These are phyloP conservation scores for Formica selysi DNA, from an alignment of 1,140 invertebrate genomes.

Conservation along the genomic window DNA sequence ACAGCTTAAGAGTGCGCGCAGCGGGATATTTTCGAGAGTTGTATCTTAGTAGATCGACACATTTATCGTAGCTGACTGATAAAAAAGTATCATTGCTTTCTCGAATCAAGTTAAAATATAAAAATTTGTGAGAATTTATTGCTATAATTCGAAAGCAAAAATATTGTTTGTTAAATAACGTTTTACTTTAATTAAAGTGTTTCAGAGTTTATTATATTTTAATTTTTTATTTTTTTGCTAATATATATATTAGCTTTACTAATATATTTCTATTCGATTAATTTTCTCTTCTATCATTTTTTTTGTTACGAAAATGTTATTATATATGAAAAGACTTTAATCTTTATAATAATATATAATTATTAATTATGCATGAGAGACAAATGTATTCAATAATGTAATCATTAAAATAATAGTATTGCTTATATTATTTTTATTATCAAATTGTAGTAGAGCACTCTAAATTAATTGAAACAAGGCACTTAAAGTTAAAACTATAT, in stretches of 20 bases:
- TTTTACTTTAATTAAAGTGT: not conserved
- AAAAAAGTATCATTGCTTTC: not conserved
- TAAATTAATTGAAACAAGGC: conserved; percentile 42
- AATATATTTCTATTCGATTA: not conserved
- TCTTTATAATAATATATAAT: not conserved
- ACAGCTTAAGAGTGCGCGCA: not conserved
- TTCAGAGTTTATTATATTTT: not conserved
- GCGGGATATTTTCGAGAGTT: conserved; percentile 4
- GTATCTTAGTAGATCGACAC: not conserved
- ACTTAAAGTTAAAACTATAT: not conserved
- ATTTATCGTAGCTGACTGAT: not conserved
- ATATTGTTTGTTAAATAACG: not conserved
- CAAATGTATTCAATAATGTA: not conserved
- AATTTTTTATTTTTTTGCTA: not conserved
- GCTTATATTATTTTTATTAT: conserved; percentile 7
- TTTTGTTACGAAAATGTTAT: not conserved
- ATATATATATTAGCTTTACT: not conserved
- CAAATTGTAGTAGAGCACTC: conserved; percentile 15
- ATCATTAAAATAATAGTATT: not conserved
- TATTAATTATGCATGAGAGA: not conserved
- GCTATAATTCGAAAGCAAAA: not conserved
- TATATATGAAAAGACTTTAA: not conserved
- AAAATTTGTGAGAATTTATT: not conserved
- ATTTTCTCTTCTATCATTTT: not conserved
- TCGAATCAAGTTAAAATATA: not conserved